Evolutionary conservation across 92 coral and sea anemone genomes (phyloP).

Genomic region (Meandrina meandrites): DNA sequence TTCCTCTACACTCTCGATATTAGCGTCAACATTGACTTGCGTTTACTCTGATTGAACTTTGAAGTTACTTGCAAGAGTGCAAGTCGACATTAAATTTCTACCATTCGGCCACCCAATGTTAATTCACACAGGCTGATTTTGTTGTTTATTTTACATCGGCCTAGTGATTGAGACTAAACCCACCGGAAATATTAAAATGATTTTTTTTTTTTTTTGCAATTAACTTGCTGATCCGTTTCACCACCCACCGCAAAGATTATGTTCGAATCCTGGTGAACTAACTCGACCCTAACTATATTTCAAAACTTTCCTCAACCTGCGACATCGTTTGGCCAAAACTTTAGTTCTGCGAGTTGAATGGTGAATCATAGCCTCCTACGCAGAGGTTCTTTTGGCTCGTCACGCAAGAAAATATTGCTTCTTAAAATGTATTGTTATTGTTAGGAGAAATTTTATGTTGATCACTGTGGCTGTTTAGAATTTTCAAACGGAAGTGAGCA

Average conservation of each 20-base stretch:
- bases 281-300: too few relatives aligned
- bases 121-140: background rate
- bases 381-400: too few relatives aligned
- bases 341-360: background rate
- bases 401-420: too few relatives aligned
- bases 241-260: background rate
- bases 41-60: background rate
- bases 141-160: background rate
- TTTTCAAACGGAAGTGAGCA: too few relatives aligned
- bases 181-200: background rate
- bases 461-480: background rate
- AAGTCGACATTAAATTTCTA: background rate
- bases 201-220: background rate
- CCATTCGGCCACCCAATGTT: background rate
- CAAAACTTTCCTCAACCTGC: background rate
- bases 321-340: background rate
- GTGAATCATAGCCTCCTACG: too few relatives aligned
- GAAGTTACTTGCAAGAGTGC: background rate
- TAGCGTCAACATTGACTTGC: background rate
- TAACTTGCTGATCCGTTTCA: background rate
- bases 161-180: background rate
- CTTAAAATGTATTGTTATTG: background rate
- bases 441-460: background rate
- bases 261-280: background rate
- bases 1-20: background rate